Percentiles rank a stretch among this genome's conserved stretches.
These are phyloP conservation scores for Anodontia alba DNA, from an alignment of 2,888 invertebrate genomes.

Conservation along the genomic window DNA sequence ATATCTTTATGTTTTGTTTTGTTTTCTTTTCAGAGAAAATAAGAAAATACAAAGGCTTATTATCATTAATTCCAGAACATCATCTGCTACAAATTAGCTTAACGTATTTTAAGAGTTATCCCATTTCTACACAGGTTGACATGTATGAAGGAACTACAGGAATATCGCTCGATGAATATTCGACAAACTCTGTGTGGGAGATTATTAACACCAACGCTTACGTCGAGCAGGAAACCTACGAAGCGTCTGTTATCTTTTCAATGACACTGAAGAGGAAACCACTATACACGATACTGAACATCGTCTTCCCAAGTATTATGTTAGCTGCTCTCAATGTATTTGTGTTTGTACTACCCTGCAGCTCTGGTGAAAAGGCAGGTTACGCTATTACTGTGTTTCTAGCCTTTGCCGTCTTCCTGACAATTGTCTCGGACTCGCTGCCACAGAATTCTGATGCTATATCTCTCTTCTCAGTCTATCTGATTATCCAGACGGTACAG, in stretches of 20 bases:
- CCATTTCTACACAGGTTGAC: conserved; percentile 28
- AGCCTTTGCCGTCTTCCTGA: conserved; percentile 67
- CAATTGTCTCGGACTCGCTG: conserved; percentile 62
- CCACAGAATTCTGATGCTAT: conserved; percentile 65
- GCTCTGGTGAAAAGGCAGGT: conserved; percentile 65
- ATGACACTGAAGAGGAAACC: conserved; percentile 61
- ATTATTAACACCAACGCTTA: conserved; percentile 25
- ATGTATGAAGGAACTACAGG: conserved; percentile 30
- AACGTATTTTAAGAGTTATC: too few species aligned
- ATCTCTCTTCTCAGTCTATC: conserved; percentile 43
- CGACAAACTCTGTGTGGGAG: conserved; percentile 40
- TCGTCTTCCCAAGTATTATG: conserved; percentile 65
- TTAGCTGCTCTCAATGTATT: conserved; percentile 64
- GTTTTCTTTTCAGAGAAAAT: too few species aligned
- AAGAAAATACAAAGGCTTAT: too few species aligned
- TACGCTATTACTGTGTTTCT: conserved; percentile 65
- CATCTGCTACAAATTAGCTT: too few species aligned
- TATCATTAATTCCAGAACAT: too few species aligned
- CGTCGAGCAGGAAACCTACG: conserved; percentile 37
- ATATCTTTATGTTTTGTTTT: too few species aligned
- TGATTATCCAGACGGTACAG: conserved; percentile 9
- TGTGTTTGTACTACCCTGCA: conserved; percentile 65
- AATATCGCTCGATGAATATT: conserved; percentile 27
- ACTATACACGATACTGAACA: conserved; percentile 63
- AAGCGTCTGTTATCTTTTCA: conserved; percentile 60